Conservation (phyloP, 2,888 invertebrate genomes). For the Hecatera dysodea region DNA sequence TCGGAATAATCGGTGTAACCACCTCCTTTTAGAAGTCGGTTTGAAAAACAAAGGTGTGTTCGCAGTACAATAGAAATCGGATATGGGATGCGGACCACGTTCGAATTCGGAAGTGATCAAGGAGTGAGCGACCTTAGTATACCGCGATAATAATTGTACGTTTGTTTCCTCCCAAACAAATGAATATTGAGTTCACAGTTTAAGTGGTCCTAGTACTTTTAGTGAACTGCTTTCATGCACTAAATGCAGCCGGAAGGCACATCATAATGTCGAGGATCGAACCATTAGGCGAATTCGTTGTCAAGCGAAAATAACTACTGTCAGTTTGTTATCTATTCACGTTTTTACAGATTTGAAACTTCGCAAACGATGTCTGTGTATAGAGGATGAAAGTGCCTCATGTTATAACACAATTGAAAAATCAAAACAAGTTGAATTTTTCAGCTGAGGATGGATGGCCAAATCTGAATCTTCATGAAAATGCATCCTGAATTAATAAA, state of each 20-base stretch:
- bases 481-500: too few relatives aligned
- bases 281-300: not conserved
- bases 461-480: too few relatives aligned
- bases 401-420: too few relatives aligned
- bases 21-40: too few relatives aligned
- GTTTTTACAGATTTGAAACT: too few relatives aligned
- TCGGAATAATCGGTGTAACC: too few relatives aligned
- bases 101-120: slow-evolving; percentile 66
- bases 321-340: too few relatives aligned
- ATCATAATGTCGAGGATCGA: not conserved
- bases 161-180: slow-evolving; percentile 47
- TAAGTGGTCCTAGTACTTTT: slow-evolving; percentile 15
- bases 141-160: slow-evolving; percentile 52
- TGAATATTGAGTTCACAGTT: slow-evolving; percentile 11
- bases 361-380: too few relatives aligned
- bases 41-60: slow-evolving; percentile 49
- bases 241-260: not conserved
- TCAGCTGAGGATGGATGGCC: too few relatives aligned
- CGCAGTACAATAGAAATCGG: slow-evolving; percentile 64
- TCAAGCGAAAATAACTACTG: too few relatives aligned
- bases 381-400: too few relatives aligned
- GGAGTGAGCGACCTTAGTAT: slow-evolving; percentile 64
- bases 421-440: too few relatives aligned
- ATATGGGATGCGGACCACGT: slow-evolving; percentile 65
- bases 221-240: not conserved